Evolutionary conservation across 2,113 vertebrate species (phyloP).

Genomic region (Paedocypris sp.): DNA sequence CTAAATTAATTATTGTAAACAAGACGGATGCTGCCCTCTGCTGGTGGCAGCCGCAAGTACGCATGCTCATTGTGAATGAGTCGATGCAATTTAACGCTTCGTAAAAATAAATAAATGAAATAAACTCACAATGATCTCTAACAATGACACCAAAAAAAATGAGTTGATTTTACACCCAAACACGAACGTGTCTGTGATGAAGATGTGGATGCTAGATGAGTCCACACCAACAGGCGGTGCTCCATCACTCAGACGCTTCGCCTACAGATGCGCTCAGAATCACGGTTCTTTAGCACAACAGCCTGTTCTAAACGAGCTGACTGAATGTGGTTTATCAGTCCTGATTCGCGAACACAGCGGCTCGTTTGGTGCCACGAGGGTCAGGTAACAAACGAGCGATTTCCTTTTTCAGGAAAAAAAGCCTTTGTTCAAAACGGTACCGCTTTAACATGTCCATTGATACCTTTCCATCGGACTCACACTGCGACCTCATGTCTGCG

Average conservation of each 20-base stretch:
- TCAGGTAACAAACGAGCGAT: constrained; percentile 50
- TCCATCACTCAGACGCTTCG: constrained; percentile 28
- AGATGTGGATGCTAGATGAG: not conserved
- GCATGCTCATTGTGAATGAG: not conserved
- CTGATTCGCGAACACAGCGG: constrained; percentile 55
- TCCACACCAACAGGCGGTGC: constrained; percentile 57
- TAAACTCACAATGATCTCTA: not conserved
- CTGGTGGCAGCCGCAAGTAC: constrained; percentile 21
- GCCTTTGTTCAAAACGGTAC: not conserved
- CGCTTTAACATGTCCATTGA: not conserved
- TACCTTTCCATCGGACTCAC: too few relatives aligned
- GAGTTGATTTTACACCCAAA: not conserved
- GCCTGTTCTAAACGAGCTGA: constrained; percentile 34
- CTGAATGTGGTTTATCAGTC: constrained; percentile 26
- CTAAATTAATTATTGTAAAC: too few relatives aligned
- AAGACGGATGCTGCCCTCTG: too few relatives aligned
- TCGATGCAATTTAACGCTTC: not conserved
- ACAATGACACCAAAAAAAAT: too few relatives aligned
- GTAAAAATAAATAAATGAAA: not conserved
- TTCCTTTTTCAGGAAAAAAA: not conserved
- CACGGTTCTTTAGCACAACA: not conserved
- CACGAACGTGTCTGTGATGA: not conserved
- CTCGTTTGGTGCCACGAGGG: constrained; percentile 19
- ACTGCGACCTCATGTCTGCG: too few relatives aligned
- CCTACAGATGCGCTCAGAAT: constrained; percentile 8